phyloP scores from a whole-genome alignment of 2,888 invertebrate genomes.

The Xestia xanthographa region DNA sequence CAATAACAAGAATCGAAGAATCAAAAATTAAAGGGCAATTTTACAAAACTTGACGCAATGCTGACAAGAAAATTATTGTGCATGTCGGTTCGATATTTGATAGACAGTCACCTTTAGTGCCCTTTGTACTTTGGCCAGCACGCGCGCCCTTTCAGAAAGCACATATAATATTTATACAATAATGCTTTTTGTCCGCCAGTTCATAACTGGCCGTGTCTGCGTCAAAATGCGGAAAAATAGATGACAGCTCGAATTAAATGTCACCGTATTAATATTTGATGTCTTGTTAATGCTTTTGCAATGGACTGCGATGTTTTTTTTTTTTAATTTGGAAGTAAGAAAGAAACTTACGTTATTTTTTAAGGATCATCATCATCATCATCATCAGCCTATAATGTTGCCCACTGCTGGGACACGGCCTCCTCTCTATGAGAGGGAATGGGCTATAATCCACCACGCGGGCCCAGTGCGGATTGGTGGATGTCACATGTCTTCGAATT shows the following conservation, averaged over 20 bases:
- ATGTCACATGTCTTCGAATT: too few relatives aligned
- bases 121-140: slow-evolving; percentile 72
- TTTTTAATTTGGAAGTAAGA: not conserved
- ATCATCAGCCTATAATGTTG: too few relatives aligned
- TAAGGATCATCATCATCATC: not conserved
- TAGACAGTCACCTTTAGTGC: slow-evolving; percentile 81
- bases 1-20: slow-evolving; percentile 32
- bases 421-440: too few relatives aligned
- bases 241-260: slow-evolving; percentile 53
- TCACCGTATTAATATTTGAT: slow-evolving; percentile 45
- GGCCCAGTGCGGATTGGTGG: too few relatives aligned
- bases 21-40: slow-evolving; percentile 63
- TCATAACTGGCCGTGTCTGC: slow-evolving; percentile 59
- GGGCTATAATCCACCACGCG: too few relatives aligned
- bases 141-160: slow-evolving; percentile 75
- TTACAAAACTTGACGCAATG: slow-evolving; percentile 64
- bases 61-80: slow-evolving; percentile 78
- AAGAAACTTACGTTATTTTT: not conserved
- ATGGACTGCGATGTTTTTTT: slow-evolving; percentile 7
- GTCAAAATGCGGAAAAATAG: slow-evolving; percentile 46
- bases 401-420: too few relatives aligned
- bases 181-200: slow-evolving; percentile 69
- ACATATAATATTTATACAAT: slow-evolving; percentile 76
- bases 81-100: slow-evolving; percentile 72
- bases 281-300: slow-evolving; percentile 25